phyloP scores from a whole-genome alignment of 2,888 invertebrate species.

The Tryphoninae sp. region DNA sequence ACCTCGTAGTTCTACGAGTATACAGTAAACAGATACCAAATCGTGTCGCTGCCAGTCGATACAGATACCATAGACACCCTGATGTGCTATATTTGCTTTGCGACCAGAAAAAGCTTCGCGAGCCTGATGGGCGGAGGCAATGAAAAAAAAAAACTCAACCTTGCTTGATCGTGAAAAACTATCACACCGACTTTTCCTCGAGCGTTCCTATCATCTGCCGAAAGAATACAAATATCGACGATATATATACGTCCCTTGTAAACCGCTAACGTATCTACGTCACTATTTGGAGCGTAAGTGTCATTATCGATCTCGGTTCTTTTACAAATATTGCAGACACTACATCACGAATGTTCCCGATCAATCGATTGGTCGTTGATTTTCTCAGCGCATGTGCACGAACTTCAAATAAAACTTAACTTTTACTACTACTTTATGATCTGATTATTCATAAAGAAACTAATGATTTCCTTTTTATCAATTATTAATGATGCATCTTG shows the following conservation, averaged over 20 bases:
- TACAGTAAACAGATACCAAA: neutral
- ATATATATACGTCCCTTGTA: neutral
- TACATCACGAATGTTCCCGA: neutral
- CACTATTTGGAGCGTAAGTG: slow-evolving; percentile 26
- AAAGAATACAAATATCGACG: slow-evolving; percentile 30
- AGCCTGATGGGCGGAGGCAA: neutral
- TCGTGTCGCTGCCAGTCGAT: neutral
- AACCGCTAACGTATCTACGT: slow-evolving; percentile 29
- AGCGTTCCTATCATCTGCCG: slow-evolving; percentile 1
- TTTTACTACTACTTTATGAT: neutral
- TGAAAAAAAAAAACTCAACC: neutral
- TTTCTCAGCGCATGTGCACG: neutral
- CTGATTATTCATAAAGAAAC: neutral
- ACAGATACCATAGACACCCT: neutral
- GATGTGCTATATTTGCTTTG: neutral
- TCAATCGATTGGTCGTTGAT: neutral
- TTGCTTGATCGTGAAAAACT: neutral
- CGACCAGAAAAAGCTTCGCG: neutral
- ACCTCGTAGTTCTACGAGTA: neutral
- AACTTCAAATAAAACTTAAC: neutral
- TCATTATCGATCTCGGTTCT: neutral
- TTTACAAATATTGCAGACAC: neutral
- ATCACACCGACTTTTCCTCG: neutral
- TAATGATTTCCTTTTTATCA: too few species aligned
- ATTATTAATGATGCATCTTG: too few species aligned